Evolutionary conservation across 2,113 vertebrate genomes (phyloP).

Genomic region (Setophaga petechia): DNA sequence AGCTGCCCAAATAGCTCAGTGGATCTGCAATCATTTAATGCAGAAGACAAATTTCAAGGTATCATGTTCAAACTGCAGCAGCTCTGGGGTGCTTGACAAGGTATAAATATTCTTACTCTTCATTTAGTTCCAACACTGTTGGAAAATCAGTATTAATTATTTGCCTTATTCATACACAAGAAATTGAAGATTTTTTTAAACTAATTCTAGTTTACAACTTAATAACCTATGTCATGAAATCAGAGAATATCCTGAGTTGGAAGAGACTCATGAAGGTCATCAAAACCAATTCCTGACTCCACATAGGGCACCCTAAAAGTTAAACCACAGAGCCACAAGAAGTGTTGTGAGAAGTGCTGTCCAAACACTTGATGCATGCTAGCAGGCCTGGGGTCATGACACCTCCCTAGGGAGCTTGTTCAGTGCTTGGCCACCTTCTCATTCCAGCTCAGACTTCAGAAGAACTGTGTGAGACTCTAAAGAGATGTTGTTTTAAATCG

Average conservation of each 20-base stretch:
- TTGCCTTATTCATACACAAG: neutral
- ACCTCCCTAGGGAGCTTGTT: neutral
- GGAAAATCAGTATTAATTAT: neutral
- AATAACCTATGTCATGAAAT: neutral
- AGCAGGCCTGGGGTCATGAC: neutral
- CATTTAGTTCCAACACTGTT: neutral
- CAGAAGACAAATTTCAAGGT: neutral
- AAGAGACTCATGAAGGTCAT: neutral
- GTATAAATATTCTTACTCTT: neutral
- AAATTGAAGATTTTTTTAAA: neutral
- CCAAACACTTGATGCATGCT: neutral
- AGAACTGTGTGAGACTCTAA: neutral
- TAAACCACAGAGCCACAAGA: neutral
- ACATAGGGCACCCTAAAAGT: neutral
- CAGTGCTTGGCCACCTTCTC: neutral
- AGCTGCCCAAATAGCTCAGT: neutral
- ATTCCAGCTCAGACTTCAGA: neutral
- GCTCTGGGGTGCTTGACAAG: neutral
- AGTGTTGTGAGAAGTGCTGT: fast-evolving
- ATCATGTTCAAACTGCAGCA: neutral
- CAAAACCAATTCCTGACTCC: neutral
- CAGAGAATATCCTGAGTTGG: neutral
- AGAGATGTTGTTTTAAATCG: neutral
- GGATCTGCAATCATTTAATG: neutral
- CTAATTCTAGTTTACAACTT: neutral